Evolutionary conservation across 2,113 vertebrate genomes (phyloP).

Genomic region (Myodes glareolus): DNA sequence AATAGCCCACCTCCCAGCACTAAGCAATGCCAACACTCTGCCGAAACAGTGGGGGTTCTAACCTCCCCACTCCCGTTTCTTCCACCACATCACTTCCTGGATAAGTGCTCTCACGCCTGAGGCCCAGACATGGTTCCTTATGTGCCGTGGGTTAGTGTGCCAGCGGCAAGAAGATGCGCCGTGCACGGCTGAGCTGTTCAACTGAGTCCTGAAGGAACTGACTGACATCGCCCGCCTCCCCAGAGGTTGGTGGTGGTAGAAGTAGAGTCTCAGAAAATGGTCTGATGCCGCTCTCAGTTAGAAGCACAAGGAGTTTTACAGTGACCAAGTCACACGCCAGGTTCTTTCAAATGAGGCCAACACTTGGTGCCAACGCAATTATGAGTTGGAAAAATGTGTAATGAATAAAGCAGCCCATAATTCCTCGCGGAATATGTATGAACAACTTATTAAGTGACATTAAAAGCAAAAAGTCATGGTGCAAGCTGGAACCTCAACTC

Average conservation of each 20-base stretch:
- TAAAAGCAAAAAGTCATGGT: slow-evolving; percentile 52
- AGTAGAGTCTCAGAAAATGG: slow-evolving; percentile 31
- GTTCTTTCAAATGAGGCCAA: slow-evolving; percentile 70
- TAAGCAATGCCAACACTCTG: slow-evolving; percentile 58
- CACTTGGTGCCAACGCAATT: slow-evolving; percentile 65
- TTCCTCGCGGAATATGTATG: slow-evolving; percentile 61
- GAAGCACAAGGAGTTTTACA: slow-evolving; percentile 54
- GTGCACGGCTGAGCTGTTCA: neutral
- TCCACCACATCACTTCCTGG: slow-evolving; percentile 69
- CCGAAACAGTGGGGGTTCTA: slow-evolving; percentile 46
- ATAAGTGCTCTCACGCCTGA: slow-evolving; percentile 25
- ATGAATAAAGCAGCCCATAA: slow-evolving; percentile 74
- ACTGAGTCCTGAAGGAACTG: slow-evolving; percentile 35
- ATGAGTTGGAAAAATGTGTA: slow-evolving; percentile 73
- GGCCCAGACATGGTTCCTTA: neutral
- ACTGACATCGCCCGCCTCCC: neutral
- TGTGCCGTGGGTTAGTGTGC: neutral
- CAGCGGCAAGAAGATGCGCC: neutral
- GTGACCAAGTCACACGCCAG: slow-evolving; percentile 41
- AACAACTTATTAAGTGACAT: slow-evolving; percentile 74
- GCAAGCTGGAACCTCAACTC: slow-evolving; percentile 53
- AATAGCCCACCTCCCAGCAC: neutral
- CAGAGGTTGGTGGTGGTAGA: neutral
- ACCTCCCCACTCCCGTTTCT: slow-evolving; percentile 14
- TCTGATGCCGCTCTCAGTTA: slow-evolving; percentile 36